Evolutionary conservation across 2,113 vertebrate genomes (phyloP), one percentile per base, ranked within the genome.

Genomic region (Meleagris gallopavo): DNA sequence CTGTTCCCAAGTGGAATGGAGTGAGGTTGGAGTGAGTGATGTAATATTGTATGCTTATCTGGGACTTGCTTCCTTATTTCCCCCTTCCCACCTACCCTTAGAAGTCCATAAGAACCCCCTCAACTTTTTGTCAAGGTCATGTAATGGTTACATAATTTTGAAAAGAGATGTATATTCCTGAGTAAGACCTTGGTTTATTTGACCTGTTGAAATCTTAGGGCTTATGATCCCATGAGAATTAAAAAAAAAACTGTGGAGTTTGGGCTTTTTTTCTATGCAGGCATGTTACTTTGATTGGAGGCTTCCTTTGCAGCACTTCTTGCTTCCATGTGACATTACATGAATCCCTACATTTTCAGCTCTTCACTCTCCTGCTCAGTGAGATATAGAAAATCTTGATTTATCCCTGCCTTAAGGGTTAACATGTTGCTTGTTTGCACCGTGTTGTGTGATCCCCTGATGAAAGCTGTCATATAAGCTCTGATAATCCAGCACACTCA

Each of bases 121-220:
- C 45, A 85, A 79, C 55, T 92, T 91, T 77, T 83, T 93, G 61
- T 52, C 89, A 94, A 74, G 85, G 88, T 95, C 73, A 82, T 76
- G 48, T 4, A 60, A 32, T 93, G 71, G 82, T 90, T 90, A 88
- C 66, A 57, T 84, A 85, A 90, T 89, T 58, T 21, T n/a, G 34
- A 61, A 36, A 61, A 8, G 19, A 83, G 93, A 96, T 90, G 69
- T 86, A 41, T 83, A 88, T 90, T 52, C 76, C 90, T 91, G 54
- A 86, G 72, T 17, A 43, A 94, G 76, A 55, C 65, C 1, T 0
- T 71, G 71, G 21, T 73, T 90, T 89, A 17, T 72, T 64, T 94
- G 88, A 93, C 80, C 88, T 95, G 76, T 36, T 93, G 83, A 93
- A 88, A 89, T 93, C 77, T 72, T 83, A 25, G 61, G 79, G 71